These are phyloP conservation scores for Oligia fasciuncula DNA, from an alignment of 2,888 invertebrate species.

Conservation along the genomic window DNA sequence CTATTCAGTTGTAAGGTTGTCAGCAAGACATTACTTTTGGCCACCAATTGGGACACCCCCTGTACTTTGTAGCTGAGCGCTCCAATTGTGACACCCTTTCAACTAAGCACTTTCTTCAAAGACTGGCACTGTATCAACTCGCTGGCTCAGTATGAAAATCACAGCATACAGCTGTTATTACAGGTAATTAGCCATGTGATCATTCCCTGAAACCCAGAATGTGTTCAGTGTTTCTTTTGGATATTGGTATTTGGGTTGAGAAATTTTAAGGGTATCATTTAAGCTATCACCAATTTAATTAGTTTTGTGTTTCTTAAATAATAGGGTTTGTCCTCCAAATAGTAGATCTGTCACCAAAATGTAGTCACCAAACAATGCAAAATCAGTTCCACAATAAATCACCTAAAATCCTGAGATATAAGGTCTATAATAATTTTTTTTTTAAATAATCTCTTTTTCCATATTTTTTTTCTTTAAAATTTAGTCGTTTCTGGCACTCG, in stretches of 20 bases:
- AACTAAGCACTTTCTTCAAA: neutral
- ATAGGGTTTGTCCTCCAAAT: no score
- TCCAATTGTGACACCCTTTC: neutral
- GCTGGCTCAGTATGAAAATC: neutral
- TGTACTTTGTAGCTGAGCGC: neutral
- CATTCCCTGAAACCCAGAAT: neutral
- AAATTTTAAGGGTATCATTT: no score
- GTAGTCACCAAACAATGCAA: no score
- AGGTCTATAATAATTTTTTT: no score
- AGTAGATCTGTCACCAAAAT: no score
- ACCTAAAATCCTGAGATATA: no score
- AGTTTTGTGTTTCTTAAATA: no score
- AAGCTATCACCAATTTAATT: no score
- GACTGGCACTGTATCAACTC: neutral
- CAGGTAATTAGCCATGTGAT: neutral
- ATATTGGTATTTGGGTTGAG: neutral
- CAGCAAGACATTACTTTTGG: neutral
- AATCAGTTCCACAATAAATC: no score
- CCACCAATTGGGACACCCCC: neutral
- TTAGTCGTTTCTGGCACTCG: no score
- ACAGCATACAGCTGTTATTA: neutral
- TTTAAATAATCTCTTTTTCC: no score
- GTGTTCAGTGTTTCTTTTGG: neutral
- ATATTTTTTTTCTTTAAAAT: no score
- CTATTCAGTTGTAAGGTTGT: neutral